These are phyloP conservation scores for Troides oblongomaculatus DNA, from an alignment of 2,888 invertebrate genomes.

Conservation along the genomic window DNA sequence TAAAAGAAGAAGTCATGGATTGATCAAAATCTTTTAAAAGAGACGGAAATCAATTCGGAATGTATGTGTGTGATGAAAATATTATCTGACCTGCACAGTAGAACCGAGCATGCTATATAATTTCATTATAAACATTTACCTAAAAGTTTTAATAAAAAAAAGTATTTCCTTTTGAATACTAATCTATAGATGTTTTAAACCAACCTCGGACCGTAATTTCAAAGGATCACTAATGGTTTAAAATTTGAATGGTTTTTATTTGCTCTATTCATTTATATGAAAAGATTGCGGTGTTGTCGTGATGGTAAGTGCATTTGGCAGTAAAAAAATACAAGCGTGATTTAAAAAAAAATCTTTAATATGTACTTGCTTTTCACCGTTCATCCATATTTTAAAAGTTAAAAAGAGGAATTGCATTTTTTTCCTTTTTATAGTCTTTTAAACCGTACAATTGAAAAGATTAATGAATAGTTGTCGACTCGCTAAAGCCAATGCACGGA, in stretches of 20 bases:
- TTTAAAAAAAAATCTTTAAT: background rate
- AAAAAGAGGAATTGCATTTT: background rate
- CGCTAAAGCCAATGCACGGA: background rate
- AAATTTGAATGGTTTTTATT: conserved; percentile 15
- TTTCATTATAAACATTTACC: background rate
- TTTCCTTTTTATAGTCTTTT: conserved; percentile 2
- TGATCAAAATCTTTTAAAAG: background rate
- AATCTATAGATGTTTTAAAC: background rate
- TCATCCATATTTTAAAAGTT: background rate
- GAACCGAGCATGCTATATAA: background rate
- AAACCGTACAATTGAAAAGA: conserved; percentile 5
- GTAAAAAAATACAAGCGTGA: background rate
- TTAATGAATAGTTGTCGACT: conserved; percentile 2
- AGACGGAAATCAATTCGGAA: background rate
- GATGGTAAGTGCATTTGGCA: background rate
- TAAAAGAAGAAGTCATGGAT: too few relatives aligned
- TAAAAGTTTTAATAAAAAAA: background rate
- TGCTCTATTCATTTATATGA: conserved; percentile 9
- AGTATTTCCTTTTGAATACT: background rate
- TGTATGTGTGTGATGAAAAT: background rate
- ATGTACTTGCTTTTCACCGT: background rate
- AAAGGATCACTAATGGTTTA: conserved; percentile 3
- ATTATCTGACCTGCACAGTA: background rate
- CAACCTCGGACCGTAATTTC: background rate
- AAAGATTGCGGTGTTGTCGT: background rate